A percentile compares a stretch with the other conserved stretches of the same genome.
Evolutionary conservation across 2,888 invertebrate species (phyloP).

Genomic region (Erebia palarica): DNA sequence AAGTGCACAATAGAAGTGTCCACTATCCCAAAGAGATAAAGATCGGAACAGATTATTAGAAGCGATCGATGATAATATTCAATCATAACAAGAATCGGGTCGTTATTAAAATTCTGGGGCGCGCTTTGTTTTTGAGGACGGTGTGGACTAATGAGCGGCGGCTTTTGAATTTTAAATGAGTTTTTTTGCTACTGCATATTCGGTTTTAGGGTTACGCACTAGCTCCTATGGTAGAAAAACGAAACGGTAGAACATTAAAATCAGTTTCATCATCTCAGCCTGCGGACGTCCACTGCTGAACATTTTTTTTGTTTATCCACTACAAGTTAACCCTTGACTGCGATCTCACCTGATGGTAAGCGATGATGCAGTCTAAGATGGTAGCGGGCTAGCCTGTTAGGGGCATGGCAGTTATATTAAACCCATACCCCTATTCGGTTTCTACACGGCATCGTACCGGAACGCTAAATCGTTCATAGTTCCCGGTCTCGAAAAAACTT

Average conservation of each 20-base stretch:
- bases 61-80: constrained; percentile 49
- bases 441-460: too few relatives aligned
- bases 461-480: too few relatives aligned
- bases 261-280: too few relatives aligned
- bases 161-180: constrained; percentile 28
- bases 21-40: constrained; percentile 20
- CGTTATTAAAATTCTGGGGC: constrained; percentile 27
- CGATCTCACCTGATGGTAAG: too few relatives aligned
- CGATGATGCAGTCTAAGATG: too few relatives aligned
- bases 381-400: too few relatives aligned
- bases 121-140: constrained; percentile 27
- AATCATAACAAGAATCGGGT: constrained; percentile 40
- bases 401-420: too few relatives aligned
- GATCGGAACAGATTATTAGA: constrained; percentile 39
- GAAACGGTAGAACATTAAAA: not conserved
- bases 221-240: not conserved
- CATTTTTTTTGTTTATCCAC: too few relatives aligned
- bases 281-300: too few relatives aligned
- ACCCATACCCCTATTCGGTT: too few relatives aligned
- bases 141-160: constrained; percentile 32
- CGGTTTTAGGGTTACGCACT: not conserved
- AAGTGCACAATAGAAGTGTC: constrained; percentile 6
- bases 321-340: too few relatives aligned
- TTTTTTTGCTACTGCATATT: constrained; percentile 4
- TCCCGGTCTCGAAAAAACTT: too few relatives aligned